Evolutionary conservation across 1,140 invertebrate genomes (phyloP).

Genomic region (Oppia nitens): DNA sequence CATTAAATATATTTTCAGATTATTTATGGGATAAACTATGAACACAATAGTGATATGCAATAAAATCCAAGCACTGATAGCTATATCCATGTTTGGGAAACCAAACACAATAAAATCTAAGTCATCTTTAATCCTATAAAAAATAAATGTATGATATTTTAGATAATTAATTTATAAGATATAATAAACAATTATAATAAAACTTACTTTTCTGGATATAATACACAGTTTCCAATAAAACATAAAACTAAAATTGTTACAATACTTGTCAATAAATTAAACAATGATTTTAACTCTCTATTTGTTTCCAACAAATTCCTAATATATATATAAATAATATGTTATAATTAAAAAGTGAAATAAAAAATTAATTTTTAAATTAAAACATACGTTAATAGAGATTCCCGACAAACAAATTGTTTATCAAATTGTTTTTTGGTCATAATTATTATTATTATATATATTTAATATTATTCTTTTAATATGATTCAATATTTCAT

Average conservation of each 20-base stretch:
- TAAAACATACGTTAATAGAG: too few relatives aligned
- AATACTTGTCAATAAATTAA: conserved; percentile 5
- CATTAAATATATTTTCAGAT: neutral
- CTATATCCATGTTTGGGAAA: neutral
- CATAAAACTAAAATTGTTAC: neutral
- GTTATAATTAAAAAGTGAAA: too few relatives aligned
- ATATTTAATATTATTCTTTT: too few relatives aligned
- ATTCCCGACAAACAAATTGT: too few relatives aligned
- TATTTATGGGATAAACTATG: neutral
- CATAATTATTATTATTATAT: too few relatives aligned
- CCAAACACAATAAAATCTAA: neutral
- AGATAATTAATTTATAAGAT: neutral
- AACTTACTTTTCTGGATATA: neutral
- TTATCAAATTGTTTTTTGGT: too few relatives aligned
- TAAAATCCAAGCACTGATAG: neutral
- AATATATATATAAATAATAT: neutral
- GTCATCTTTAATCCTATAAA: conserved; percentile 2
- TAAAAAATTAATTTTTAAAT: too few relatives aligned
- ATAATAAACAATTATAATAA: neutral
- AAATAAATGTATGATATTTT: neutral
- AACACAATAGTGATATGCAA: neutral
- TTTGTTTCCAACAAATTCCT: conserved; percentile 4
- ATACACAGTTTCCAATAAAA: conserved; percentile 1
- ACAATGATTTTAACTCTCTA: neutral
- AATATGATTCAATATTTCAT: too few relatives aligned